phyloP scores from a whole-genome alignment of 2,797 vertebrate species.

The Clarias pachynema region DNA sequence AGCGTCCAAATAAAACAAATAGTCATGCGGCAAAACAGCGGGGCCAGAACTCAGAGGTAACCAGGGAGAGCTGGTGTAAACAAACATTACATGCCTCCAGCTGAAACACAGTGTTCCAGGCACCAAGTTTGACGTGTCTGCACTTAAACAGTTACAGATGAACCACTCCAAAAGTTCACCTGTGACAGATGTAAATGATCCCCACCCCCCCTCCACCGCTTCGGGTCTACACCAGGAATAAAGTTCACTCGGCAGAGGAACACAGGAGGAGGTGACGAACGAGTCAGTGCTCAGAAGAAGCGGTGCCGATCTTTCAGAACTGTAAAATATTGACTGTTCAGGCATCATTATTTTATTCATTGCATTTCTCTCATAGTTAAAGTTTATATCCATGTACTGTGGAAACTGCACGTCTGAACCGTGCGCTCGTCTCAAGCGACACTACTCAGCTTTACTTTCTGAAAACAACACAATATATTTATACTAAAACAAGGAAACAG shows the following conservation, averaged over 20 bases:
- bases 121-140: neutral
- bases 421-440: neutral
- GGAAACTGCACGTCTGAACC: neutral
- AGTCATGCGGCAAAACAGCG: neutral
- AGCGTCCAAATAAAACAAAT: constrained; percentile 15
- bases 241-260: neutral
- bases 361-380: no score
- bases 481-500: neutral
- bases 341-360: neutral
- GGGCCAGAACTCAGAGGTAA: neutral
- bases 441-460: neutral
- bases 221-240: neutral
- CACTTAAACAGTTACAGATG: neutral
- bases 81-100: constrained; percentile 9
- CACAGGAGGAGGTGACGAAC: neutral
- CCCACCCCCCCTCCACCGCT: neutral
- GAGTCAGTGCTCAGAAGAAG: neutral
- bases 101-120: constrained; percentile 2
- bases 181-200: neutral
- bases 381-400: no score
- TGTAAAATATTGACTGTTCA: no score
- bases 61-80: constrained; percentile 16
- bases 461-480: neutral
- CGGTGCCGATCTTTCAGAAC: no score
- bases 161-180: neutral